Percentiles rank a stretch among this genome's conserved stretches.
Evolutionary conservation across 2,888 invertebrate species (phyloP).

Genomic region (Cephus pulcher): DNA sequence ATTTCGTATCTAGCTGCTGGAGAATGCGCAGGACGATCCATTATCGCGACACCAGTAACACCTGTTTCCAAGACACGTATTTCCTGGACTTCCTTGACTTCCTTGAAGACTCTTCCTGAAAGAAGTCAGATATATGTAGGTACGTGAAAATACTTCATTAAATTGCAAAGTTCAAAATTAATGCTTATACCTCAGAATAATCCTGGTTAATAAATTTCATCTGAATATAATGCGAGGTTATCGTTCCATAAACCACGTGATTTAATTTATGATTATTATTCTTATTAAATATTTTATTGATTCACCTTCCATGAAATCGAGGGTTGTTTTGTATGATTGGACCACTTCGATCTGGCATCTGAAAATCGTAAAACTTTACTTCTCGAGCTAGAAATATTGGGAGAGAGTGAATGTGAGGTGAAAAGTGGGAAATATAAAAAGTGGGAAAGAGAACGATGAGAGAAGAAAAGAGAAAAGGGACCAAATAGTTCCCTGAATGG

Average conservation of each 20-base stretch:
- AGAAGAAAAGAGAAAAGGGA: conserved; percentile 12
- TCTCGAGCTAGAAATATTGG: neutral
- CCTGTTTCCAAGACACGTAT: neutral
- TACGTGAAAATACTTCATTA: neutral
- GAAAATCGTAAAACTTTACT: conserved; percentile 17
- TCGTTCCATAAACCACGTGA: too few species aligned
- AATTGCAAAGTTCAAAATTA: neutral
- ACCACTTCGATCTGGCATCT: conserved; percentile 38
- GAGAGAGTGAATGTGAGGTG: conserved; percentile 7
- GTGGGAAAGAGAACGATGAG: neutral
- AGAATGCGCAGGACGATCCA: neutral
- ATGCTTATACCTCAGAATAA: neutral
- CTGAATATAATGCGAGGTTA: too few species aligned
- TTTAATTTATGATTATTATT: neutral
- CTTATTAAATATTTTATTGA: neutral
- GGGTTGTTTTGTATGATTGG: neutral
- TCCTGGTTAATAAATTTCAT: neutral
- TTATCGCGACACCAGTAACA: neutral
- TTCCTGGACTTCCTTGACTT: neutral
- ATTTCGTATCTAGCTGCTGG: conserved; percentile 1
- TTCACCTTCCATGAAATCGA: neutral
- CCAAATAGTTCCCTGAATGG: conserved; percentile 48
- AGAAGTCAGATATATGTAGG: neutral
- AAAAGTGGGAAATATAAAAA: neutral
- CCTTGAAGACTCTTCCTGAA: neutral